These are phyloP conservation scores for Nephrotoma flavescens DNA, from an alignment of 2,888 invertebrate genomes.

Conservation along the genomic window DNA sequence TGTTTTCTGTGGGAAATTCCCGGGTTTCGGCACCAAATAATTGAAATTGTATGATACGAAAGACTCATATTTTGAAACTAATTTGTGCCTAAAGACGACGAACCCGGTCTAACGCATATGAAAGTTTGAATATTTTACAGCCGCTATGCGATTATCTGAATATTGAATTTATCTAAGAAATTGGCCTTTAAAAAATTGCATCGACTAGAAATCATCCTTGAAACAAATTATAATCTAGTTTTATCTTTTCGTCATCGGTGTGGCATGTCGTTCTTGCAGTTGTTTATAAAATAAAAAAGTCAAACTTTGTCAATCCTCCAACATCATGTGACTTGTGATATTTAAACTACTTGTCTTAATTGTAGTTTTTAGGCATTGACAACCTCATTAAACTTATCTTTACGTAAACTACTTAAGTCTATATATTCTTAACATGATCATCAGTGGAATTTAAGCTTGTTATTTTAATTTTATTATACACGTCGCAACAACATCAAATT, in stretches of 20 bases:
- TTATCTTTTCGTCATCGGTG: background rate
- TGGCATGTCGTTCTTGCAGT: background rate
- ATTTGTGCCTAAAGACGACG: background rate
- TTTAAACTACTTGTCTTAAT: background rate
- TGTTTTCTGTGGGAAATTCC: no score
- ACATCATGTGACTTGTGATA: background rate
- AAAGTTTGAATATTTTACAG: background rate
- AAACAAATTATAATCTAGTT: background rate
- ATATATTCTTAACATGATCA: no score
- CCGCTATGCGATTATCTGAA: no score
- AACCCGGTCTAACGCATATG: background rate
- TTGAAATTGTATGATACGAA: background rate
- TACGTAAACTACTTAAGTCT: no score
- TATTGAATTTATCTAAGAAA: no score
- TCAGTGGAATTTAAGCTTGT: no score
- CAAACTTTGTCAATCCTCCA: background rate
- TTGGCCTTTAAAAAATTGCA: background rate
- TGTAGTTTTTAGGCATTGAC: background rate
- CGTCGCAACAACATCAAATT: no score
- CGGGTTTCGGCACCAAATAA: no score
- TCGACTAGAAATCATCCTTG: background rate
- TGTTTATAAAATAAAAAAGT: background rate
- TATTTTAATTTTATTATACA: no score
- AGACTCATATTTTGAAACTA: background rate
- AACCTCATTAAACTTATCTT: no score